Conservation (phyloP, 2,113 vertebrate species). For the Telmatochromis sp. region DNA sequence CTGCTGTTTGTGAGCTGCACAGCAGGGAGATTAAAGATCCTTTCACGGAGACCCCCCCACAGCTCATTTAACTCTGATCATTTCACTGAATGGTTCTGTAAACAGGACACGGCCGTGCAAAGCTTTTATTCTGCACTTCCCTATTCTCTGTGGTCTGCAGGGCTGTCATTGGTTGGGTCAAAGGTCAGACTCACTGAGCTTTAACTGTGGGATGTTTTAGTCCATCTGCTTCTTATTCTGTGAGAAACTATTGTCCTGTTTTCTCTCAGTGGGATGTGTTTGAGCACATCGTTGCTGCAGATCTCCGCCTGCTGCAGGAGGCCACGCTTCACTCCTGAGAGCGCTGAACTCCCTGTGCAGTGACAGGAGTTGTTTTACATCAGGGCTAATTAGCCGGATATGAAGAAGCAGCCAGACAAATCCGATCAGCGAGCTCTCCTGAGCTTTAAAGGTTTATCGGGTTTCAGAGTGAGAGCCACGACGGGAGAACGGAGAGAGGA, state of each 20-base stretch:
- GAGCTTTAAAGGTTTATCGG: neutral
- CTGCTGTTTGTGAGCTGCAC: neutral
- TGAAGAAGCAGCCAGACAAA: neutral
- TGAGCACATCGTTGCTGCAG: neutral
- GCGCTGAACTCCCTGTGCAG: neutral
- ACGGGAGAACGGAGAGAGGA: neutral
- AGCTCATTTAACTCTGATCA: neutral
- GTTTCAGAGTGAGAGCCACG: neutral
- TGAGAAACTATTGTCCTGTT: neutral
- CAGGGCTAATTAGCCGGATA: neutral
- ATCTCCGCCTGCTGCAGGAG: neutral
- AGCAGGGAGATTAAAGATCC: neutral
- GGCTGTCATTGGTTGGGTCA: neutral
- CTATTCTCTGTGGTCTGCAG: neutral
- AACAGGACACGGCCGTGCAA: neutral
- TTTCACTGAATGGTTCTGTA: neutral
- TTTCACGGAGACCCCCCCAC: neutral
- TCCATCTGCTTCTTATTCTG: neutral
- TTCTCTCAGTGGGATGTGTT: neutral
- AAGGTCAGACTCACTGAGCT: neutral
- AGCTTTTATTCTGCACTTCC: neutral
- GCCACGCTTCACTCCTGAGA: neutral
- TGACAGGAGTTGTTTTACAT: conserved; percentile 5
- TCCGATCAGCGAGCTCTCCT: neutral
- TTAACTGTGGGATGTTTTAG: too few species aligned